Base-by-base conservation (phyloP, 2,888 invertebrate genomes). In the Meiosimyza platycephala region DNA sequence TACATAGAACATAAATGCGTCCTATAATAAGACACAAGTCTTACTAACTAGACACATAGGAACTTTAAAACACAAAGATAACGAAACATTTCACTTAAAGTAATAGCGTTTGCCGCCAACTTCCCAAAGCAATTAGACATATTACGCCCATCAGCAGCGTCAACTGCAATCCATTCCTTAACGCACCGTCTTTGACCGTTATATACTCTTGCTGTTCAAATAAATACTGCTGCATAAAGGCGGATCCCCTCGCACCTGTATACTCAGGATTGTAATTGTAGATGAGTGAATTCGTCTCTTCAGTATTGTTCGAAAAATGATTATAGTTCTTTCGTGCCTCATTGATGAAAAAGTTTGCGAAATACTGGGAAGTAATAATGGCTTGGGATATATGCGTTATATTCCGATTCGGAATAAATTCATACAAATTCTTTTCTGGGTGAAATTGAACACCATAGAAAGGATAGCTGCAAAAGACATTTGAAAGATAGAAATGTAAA, bases 391-490 rank as follows among this genome's bases (percentile, higher is more conserved):
- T 88, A 81, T 96, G 96, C 0, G 93, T 90, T 74, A 94, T 91
- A 1, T 88, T 86, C 71, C 89, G 89, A 6, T 88, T 89, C 0
- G 81, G 78, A 47, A 90, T 89, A 91, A 96, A 97, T 85, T 96
- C 95, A 82, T 92, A 97, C 0, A 91, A 87, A 81, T 91, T 92
- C 84, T 97, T 97, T 86, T 98, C 98, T 0, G 97, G 97, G 84
- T 98, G 98, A 86, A 94, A 98, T 85, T 97, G 96, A 0, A 94
- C 89, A 0, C 93, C 97, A 86, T 93, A 98, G 83, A 97, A 93
- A 6, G 97, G 97, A 84, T 91, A 92, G 62, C 89, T 90, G 84
- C 15, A 62, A 52, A 60, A 59, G 60, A 55, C 6, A 51, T 65
- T 18, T 60, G 13, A 40, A 59, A 64, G 9, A 40, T 1, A 40